A percentile compares a stretch with the other conserved stretches of the same genome.
phyloP scores from a whole-genome alignment of 64 coral and sea anemone species.

The Acropora tenuis region DNA sequence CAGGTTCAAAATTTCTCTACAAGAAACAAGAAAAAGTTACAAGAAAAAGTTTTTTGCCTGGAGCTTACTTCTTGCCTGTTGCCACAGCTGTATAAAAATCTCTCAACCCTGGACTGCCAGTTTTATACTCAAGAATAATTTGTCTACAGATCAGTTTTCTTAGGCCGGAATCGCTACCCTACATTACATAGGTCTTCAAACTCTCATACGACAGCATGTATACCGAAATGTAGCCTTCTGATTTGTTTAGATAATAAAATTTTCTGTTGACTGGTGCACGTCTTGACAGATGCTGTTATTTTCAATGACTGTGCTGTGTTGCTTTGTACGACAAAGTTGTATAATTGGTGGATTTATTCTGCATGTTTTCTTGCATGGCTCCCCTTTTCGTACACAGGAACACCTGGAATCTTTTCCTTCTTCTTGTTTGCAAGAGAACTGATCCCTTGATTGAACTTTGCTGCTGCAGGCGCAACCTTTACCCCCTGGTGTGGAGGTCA shows the following conservation, averaged over 20 bases:
- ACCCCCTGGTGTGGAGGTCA: no score
- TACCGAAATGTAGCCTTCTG: neutral
- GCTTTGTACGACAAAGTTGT: conserved; percentile 5
- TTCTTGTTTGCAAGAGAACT: neutral
- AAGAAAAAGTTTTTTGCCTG: no score
- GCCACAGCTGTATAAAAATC: no score
- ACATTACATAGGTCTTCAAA: no score
- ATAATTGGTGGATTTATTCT: neutral
- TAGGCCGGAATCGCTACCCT: no score
- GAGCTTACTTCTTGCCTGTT: no score
- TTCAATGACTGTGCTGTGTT: neutral
- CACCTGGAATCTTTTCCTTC: neutral
- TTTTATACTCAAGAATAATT: no score
- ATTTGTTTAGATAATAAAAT: neutral
- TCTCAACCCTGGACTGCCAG: neutral
- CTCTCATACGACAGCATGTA: neutral
- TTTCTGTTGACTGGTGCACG: neutral
- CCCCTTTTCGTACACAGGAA: neutral
- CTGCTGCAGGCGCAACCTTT: neutral
- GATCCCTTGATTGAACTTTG: neutral
- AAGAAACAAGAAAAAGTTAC: no score
- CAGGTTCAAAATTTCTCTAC: no score
- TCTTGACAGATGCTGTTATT: neutral
- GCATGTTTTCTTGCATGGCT: neutral
- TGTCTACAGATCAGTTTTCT: no score